These are phyloP conservation scores for Cydia pomonella DNA, from an alignment of 1,140 invertebrate genomes.

Conservation along the genomic window DNA sequence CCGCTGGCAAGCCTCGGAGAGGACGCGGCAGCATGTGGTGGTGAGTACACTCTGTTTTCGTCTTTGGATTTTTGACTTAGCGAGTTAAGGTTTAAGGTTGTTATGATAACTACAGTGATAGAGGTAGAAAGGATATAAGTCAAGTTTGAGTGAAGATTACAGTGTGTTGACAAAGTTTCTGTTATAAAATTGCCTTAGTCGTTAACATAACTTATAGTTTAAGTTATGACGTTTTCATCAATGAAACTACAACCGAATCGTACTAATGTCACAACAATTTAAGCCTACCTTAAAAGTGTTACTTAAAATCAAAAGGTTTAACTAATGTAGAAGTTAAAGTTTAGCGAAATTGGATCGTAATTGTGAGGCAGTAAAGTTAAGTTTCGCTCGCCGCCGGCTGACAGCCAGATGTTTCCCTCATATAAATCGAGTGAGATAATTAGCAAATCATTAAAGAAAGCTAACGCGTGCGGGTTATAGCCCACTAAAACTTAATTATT, in stretches of 20 bases:
- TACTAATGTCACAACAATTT: slow-evolving; percentile 29
- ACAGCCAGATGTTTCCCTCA: slow-evolving; percentile 29
- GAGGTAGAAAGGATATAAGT: not conserved
- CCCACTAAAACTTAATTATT: slow-evolving; percentile 54
- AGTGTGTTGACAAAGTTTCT: not conserved
- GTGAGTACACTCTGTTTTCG: slow-evolving; percentile 54
- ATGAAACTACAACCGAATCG: slow-evolving; percentile 18
- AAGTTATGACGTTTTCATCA: slow-evolving; percentile 23
- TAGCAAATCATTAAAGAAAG: slow-evolving; percentile 60
- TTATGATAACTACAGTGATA: not conserved
- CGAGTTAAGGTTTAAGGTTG: not conserved
- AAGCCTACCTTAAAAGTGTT: slow-evolving; percentile 15
- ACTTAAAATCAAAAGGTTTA: not conserved
- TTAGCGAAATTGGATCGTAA: not conserved
- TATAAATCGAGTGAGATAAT: slow-evolving; percentile 47
- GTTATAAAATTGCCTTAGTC: not conserved
- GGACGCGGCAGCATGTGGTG: slow-evolving; percentile 80
- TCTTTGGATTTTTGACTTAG: slow-evolving; percentile 37
- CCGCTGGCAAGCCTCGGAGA: slow-evolving; percentile 67
- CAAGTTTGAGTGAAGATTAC: not conserved
- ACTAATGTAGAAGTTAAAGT: not conserved
- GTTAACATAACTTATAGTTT: not conserved
- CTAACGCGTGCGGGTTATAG: slow-evolving; percentile 55
- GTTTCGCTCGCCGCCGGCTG: not conserved
- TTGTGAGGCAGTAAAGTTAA: not conserved